Base-by-base conservation (phyloP, 1,140 invertebrate species). In the Eueides isabella region DNA sequence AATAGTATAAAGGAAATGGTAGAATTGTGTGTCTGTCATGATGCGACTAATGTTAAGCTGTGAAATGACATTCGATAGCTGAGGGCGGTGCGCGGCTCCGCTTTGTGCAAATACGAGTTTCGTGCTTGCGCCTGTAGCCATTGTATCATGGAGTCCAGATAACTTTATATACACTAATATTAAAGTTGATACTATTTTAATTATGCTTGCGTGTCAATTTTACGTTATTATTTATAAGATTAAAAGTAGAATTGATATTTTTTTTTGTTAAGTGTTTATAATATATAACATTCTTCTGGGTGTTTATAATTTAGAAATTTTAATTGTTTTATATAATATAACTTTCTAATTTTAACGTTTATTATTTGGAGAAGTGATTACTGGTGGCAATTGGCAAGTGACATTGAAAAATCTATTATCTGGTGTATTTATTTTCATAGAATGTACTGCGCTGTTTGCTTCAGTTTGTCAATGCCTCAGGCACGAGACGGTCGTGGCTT, bases 41-140 rank as follows among this genome's bases (percentile, higher is more conserved):
- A 80, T 78, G 85, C 74, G 81, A 87, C 86, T 87, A 87, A 86
- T 86, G 83, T 78, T 85, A 80, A 84, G 80, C 84, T 80, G 79
- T 73, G 83, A 78, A 88, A 87, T 88, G 86, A 89, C 85, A 87
- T 81, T 81, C 72, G 74, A 83, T 87, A 66, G 85, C 87, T 83
- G 66, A 75, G 74, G 87, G 88, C 85, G 81, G 74, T 65, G 69
- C 76, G 82, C 85, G 86, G 89, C 80, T 75, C 69, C 55, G 71
- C 86, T 89, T 89, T 90, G 88, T 84, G 78, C 85, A 88, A 91
- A 90, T 83, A 90, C 81, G 79, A 77, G 76, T 74, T 81, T 76
- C 67, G 77, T 80, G 79, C 78, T 72, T 76, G 71, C 72, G 66
- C 71, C 79, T 74, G 68, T 67, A 70, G 76, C 68, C 75, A 74